Evolutionary conservation across 2,113 vertebrate genomes (phyloP), one percentile per base, ranked within the genome.

Genomic region (Siniperca knerii): DNA sequence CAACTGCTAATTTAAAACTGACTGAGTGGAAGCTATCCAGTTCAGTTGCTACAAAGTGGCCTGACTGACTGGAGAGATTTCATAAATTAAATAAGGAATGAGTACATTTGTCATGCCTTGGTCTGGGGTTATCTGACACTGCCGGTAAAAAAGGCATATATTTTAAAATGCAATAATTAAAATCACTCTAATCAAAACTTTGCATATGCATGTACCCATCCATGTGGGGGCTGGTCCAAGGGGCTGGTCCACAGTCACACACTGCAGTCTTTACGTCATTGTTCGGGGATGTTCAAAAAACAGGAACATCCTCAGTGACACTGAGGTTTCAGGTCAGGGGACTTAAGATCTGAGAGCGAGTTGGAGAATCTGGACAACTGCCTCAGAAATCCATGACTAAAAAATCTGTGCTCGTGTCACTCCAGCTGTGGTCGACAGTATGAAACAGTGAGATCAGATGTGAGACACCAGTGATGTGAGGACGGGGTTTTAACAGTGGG

Each of bases 321-420:
- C 8, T 0, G 42, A 37, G 74, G 13, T 58, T 48, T 71, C 21
- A 58, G 20, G 37, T 72, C 13, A 50, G 16, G 3, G 50, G 35
- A 68, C 7, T 54, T 60, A 15, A 58, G 77, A 74, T 70, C 58
- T 25, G 66, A 54, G 60, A 67, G 67, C 0, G 57, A 62, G 78
- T 46, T 1, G n/a, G 25, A 58, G 21, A 42, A 37, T 16, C 35
- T 33, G 55, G 37, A 50, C 25, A 65, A 60, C n/a, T 67, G 50
- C 61, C 25, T n/a, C 42, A 62, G 48, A 72, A 75, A 81, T 78
- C 76, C 58, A 65, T 25, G 42, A 60, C 33, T 52, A 52, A 77
- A 25, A 35, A 77, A 83, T 77, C 64, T 48, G 79, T 18, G 64
- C 15, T 70, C 6, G 12, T 52, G 83, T 80, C 64, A 64, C 29